Base-by-base conservation (phyloP, 2,888 invertebrate genomes). In the Elegia similella region DNA sequence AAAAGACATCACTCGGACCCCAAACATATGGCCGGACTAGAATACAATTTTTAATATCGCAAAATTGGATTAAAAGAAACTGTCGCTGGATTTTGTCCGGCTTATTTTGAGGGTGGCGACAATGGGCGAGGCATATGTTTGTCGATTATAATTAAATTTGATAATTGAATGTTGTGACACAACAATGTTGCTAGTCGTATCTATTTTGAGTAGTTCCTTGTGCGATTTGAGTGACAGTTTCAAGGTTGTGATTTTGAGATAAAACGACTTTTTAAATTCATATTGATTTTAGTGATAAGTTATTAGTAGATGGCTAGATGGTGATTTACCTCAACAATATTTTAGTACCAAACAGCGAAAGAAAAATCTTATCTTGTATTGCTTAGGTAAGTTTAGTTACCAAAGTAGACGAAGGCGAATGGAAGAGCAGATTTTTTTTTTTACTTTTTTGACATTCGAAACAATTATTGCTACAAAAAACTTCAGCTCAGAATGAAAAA, bases 31-130 rank as follows among this genome's bases (percentile, higher is more conserved):
- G 71, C 76, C 66, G 67, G 62, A 70, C 72, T 69, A 73, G 69
- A 74, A 64, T 61, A 61, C 68, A 72, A 72, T 67, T 69, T 72
- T 69, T 70, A 80, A 81, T 82, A 82, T 86, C 76, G 76, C 79
- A 67, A 87, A 86, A 90, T 89, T 89, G 89, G 88, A 90, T 90
- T 90, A 86, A 71, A 73, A 69, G 63, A 69, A 75, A 76, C 79
- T 79, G 80, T 80, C 76, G 69, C 68, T 57, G 68, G 61, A 78
- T 75, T 82, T 74, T 76, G 82, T 76, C 78, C 78, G 73, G 76
- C 74, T 82, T 86, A 82, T 80, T 78, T 81, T 73, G 77, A 78
- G 71, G 65, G 65, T 65, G 69, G 56, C 72, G 23, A 78, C 83
- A 86, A 79, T 78, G 65, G 76, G 67, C 63, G 62, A 55, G 65